Percentiles rank a stretch among this genome's conserved stretches.
phyloP scores from a whole-genome alignment of 2,113 vertebrate genomes.

The Gyps fulvus region DNA sequence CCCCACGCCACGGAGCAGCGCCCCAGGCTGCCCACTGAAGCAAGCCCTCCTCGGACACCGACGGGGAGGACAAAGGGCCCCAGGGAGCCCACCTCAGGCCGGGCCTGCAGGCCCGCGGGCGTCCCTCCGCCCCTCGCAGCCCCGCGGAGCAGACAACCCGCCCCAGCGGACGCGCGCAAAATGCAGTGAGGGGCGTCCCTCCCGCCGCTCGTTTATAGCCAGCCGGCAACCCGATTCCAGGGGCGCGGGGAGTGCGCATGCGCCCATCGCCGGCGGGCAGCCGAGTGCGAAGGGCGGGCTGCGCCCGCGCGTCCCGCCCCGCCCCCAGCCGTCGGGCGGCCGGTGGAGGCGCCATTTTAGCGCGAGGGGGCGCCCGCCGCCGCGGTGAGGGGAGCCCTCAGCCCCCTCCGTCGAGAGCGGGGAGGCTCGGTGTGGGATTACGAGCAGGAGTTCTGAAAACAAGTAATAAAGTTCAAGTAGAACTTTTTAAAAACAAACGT shows the following conservation, averaged over 20 bases:
- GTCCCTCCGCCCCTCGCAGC: no score
- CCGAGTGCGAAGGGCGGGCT: neutral
- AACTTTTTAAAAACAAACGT: fast-evolving
- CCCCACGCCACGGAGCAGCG: no score
- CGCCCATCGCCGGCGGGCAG: neutral
- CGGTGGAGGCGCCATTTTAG: neutral
- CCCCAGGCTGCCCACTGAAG: neutral
- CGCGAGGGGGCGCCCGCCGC: neutral
- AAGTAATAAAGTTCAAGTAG: fast-evolving
- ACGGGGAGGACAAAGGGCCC: fast-evolving
- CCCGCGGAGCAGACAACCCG: neutral
- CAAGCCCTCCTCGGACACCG: neutral
- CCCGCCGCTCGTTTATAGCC: neutral
- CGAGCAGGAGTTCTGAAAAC: fast-evolving
- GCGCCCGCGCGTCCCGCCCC: neutral
- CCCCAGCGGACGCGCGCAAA: no score
- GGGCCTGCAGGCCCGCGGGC: no score
- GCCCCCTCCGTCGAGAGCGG: fast-evolving
- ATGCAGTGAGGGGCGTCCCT: no score
- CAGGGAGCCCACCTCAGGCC: neutral
- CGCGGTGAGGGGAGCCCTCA: fast-evolving
- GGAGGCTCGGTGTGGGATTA: fast-evolving
- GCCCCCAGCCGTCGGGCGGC: neutral
- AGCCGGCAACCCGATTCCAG: fast-evolving
- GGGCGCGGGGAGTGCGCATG: neutral